Evolutionary conservation across 2,797 vertebrate genomes (phyloP), one percentile per base, ranked within the genome.

Genomic region (Spea hammondii): DNA sequence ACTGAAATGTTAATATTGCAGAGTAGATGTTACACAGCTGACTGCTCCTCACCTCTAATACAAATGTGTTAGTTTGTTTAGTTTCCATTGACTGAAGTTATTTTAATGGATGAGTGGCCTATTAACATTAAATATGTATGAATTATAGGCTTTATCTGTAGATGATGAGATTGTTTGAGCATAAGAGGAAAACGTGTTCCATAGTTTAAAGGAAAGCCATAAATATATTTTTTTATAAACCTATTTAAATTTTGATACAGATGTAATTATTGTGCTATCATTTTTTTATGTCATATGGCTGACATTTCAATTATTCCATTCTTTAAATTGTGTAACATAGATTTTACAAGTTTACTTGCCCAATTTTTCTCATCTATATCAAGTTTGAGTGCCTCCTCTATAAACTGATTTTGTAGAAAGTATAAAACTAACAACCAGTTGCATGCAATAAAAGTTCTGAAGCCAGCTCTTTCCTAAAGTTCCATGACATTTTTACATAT

Each of bases 41-140:
- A 62, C 59, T 62, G 59, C 59, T 6, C 59, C 59, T 62, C 59
- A 62, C 59, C 59, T 62, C 14, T 6, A 7, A 62, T 62, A 62
- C 32, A 62, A 62, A 62, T 62, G 1, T 32, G 14, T 17, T 32
- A 12, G 59, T 62, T 32, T n/a, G 59, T 4, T 5, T 32, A 62
- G n/a, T 62, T 62, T 14, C 59, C n/a, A 6, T 62, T 17, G 10
- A 17, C 59, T 17, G 59, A 10, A 62, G 59, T 62, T 62, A 6
- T 62, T 62, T 62, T 62, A 62, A 12, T 62, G 12, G n/a, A 62
- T 62, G 17, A 6, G 59, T 62, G n/a, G 59, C 59, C 59, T 62
- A 12, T 62, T 62, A 62, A 62, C 59, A 62, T 32, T 12, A 62
- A 62, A 17, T 62, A 62, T 62, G 12, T 62, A 6, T 62, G 59